Percentiles rank a stretch among this genome's conserved stretches.
phyloP scores from a whole-genome alignment of 2,888 invertebrate genomes.

The Andrena minutula region DNA sequence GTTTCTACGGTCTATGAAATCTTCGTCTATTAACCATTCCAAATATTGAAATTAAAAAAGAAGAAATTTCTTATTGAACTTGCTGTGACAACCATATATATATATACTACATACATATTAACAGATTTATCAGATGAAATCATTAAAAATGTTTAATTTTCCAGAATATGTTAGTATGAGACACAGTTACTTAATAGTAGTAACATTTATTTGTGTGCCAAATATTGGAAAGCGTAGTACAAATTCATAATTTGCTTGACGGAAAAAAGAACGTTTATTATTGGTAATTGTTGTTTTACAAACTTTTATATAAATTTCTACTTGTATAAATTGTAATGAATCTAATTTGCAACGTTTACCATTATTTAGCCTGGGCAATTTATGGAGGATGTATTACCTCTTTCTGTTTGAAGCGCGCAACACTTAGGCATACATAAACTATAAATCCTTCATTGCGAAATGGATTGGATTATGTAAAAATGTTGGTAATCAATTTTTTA shows the following conservation, averaged over 20 bases:
- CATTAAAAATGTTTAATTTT: conserved; percentile 22
- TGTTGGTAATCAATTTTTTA: conserved; percentile 5
- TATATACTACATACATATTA: conserved; percentile 21
- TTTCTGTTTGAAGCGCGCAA: conserved; percentile 17
- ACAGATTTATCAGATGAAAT: conserved; percentile 23
- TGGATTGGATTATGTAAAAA: conserved; percentile 2
- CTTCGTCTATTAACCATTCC: conserved; percentile 46
- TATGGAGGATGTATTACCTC: conserved; percentile 13
- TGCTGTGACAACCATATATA: conserved; percentile 26
- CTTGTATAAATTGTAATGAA: conserved; percentile 5
- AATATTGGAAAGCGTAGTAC: conserved; percentile 33
- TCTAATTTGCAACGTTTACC: conserved; percentile 4
- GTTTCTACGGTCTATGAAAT: conserved; percentile 23
- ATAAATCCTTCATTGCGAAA: conserved; percentile 6
- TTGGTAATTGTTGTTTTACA: conserved; percentile 7
- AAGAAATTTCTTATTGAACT: conserved; percentile 11
- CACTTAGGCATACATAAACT: background rate
- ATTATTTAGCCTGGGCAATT: conserved; percentile 29
- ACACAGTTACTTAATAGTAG: conserved; percentile 32
- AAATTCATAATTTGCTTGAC: conserved; percentile 47
- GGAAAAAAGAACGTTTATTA: background rate
- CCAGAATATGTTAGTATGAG: conserved; percentile 11
- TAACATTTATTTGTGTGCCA: conserved; percentile 49
- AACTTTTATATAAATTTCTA: conserved; percentile 13
- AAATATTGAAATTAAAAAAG: conserved; percentile 16